A percentile compares a stretch with the other conserved stretches of the same genome.
Conservation (phyloP, 2,113 vertebrate species). For the Mesembrinibis cayennensis region DNA sequence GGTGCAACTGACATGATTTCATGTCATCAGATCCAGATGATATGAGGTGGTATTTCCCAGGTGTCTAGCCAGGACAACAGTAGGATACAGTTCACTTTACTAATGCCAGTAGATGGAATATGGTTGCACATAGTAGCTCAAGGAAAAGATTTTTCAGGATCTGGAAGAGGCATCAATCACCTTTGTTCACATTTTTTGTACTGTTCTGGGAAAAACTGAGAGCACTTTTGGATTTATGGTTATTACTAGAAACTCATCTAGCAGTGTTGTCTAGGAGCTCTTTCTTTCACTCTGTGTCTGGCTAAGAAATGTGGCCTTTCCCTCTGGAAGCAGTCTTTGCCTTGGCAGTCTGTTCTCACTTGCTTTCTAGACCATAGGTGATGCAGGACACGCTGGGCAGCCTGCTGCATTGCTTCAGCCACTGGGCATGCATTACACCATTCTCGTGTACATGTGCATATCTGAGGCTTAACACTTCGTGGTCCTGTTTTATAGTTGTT, state of each 20-base stretch:
- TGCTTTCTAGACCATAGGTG: neutral
- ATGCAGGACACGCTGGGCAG: neutral
- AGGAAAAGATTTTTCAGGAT: neutral
- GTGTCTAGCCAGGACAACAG: neutral
- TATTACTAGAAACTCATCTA: neutral
- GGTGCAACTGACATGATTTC: neutral
- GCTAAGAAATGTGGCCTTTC: neutral
- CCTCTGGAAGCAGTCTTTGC: neutral
- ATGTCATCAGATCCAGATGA: neutral
- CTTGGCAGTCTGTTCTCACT: neutral
- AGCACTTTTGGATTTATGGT: neutral
- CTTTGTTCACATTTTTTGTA: neutral
- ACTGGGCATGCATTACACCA: neutral
- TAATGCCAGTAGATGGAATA: neutral
- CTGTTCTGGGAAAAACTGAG: neutral
- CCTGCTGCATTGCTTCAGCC: neutral
- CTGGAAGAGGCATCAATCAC: neutral
- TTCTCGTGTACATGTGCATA: accelerated
- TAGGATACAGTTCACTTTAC: neutral
- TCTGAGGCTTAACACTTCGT: neutral
- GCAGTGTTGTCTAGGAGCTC: neutral
- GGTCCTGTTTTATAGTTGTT: neutral
- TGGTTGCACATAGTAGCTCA: neutral
- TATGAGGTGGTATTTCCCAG: neutral
- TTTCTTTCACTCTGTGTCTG: neutral